phyloP scores from a whole-genome alignment of 1,140 invertebrate species.

The Anastatus disparis region DNA sequence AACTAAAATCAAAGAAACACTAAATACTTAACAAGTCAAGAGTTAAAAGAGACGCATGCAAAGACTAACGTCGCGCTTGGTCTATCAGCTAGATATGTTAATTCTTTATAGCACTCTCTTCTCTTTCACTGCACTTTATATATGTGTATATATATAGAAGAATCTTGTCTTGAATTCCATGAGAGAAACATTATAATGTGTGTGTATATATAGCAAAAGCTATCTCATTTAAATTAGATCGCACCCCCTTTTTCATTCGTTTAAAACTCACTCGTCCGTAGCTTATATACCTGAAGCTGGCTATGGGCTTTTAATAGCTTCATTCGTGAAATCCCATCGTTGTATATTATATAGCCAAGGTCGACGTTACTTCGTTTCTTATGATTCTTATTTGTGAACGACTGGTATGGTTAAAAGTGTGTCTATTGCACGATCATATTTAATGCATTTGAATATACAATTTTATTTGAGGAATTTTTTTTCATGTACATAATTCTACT shows the following conservation, averaged over 20 bases:
- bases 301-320: slow-evolving; percentile 46
- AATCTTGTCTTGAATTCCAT: slow-evolving; percentile 45
- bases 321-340: slow-evolving; percentile 41
- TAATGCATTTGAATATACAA: too few species aligned
- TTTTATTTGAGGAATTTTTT: too few species aligned
- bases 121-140: slow-evolving; percentile 34
- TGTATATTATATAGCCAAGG: not conserved
- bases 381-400: too few species aligned
- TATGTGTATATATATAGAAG: too few species aligned
- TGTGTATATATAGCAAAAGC: too few species aligned
- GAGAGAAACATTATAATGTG: too few species aligned
- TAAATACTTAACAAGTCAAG: slow-evolving; percentile 2
- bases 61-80: slow-evolving; percentile 40
- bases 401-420: too few species aligned
- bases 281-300: too few species aligned
- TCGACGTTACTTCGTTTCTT: not conserved
- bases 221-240: slow-evolving; percentile 63
- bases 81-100: slow-evolving; percentile 63
- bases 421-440: too few species aligned
- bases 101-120: slow-evolving; percentile 52
- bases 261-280: not conserved
- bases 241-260: slow-evolving; percentile 43
- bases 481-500: too few species aligned
- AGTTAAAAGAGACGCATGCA: not conserved
- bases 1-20: too few species aligned